phyloP scores from a whole-genome alignment of 2,888 invertebrate genomes.

The Heliconius ethilla region DNA sequence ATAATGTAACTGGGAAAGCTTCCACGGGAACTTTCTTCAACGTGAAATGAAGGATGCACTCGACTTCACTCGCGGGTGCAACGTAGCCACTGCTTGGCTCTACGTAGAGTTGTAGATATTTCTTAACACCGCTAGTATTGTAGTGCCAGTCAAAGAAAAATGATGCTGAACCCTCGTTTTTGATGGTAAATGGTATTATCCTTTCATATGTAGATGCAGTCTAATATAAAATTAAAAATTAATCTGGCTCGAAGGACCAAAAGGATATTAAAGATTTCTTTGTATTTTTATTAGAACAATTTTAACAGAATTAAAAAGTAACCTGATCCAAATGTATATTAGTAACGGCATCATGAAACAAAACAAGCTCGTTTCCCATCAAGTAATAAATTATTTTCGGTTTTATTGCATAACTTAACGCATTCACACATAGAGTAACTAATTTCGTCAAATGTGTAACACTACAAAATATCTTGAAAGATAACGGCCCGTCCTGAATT shows the following conservation, averaged over 20 bases:
- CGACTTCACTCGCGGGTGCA: conserved; percentile 59
- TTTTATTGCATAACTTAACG: conserved; percentile 78
- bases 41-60: conserved; percentile 66
- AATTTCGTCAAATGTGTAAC: conserved; percentile 78
- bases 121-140: conserved; percentile 60
- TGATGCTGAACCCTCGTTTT: conserved; percentile 73
- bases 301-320: conserved; percentile 30
- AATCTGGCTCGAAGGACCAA: background rate
- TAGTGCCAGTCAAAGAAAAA: conserved; percentile 74
- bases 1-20: conserved; percentile 65
- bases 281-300: background rate
- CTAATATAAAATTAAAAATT: conserved; percentile 50
- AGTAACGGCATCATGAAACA: conserved; percentile 65
- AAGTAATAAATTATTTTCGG: conserved; percentile 76
- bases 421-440: conserved; percentile 76
- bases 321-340: conserved; percentile 76
- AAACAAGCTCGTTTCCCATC: conserved; percentile 66
- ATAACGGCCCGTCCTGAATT: conserved; percentile 76
- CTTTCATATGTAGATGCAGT: conserved; percentile 75
- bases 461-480: conserved; percentile 81
- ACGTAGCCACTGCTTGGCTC: conserved; percentile 70
- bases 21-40: conserved; percentile 70
- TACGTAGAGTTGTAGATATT: conserved; percentile 65
- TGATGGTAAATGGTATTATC: conserved; percentile 66
- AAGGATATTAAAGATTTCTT: no score